These are phyloP conservation scores for Amyelois transitella DNA, from an alignment of 1,140 invertebrate species.

Conservation along the genomic window DNA sequence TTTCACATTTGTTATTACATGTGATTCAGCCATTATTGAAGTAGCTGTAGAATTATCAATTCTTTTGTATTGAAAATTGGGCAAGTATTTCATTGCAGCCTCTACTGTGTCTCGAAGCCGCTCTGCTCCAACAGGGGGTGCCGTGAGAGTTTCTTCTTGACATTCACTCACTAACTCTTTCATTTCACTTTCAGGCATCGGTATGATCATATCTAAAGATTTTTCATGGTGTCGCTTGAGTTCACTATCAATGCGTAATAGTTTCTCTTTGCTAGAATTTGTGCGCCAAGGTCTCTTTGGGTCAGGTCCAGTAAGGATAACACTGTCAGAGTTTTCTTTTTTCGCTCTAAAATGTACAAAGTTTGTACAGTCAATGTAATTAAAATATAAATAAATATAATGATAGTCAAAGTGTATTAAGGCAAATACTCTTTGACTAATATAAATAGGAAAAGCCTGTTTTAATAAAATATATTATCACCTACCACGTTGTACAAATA, in stretches of 20 bases:
- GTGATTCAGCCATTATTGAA: slow-evolving; percentile 29
- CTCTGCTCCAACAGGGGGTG: slow-evolving; percentile 17
- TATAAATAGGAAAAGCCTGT: background rate
- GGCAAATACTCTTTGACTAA: too few relatives aligned
- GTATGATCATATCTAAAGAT: slow-evolving; percentile 22
- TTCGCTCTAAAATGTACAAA: slow-evolving; percentile 25
- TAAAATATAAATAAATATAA: too few relatives aligned
- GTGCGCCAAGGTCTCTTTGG: slow-evolving; percentile 55
- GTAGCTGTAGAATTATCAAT: slow-evolving; percentile 43
- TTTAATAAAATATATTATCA: too few relatives aligned
- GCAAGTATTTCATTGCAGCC: slow-evolving; percentile 43
- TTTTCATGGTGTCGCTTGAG: slow-evolving; percentile 42
- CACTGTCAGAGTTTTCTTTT: slow-evolving; percentile 17
- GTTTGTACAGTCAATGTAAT: too few relatives aligned
- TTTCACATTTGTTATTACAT: slow-evolving; percentile 7
- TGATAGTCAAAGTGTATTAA: too few relatives aligned
- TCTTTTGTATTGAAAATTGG: slow-evolving; percentile 47
- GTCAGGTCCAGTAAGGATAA: slow-evolving; percentile 17
- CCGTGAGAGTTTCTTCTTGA: slow-evolving; percentile 20
- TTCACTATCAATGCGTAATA: slow-evolving; percentile 44
- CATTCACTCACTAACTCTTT: slow-evolving; percentile 41
- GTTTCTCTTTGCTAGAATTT: slow-evolving; percentile 45
- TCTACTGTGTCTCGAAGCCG: slow-evolving; percentile 41
- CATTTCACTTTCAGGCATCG: slow-evolving; percentile 40
- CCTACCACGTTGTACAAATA: too few relatives aligned